Conservation (phyloP, 2,797 vertebrate species). For the Pangasius larnaudii region DNA sequence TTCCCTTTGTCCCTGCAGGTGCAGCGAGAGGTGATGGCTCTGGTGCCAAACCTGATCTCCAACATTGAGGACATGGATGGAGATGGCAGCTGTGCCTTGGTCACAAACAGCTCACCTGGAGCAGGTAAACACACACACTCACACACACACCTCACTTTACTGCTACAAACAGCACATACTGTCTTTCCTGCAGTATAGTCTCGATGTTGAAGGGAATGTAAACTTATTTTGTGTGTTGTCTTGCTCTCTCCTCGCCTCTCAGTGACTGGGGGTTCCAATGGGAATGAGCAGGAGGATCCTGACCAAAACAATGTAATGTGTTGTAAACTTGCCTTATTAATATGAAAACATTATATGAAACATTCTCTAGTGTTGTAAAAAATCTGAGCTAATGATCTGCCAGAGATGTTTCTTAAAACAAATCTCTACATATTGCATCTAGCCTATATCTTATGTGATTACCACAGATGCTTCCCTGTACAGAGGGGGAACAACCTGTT, state of each 20-base stretch:
- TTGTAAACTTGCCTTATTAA: neutral
- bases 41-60: constrained; percentile 63
- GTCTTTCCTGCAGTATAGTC: neutral
- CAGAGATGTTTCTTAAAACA: neutral
- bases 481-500: neutral
- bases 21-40: constrained; percentile 60
- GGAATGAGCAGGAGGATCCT: constrained; percentile 65
- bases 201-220: neutral
- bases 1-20: constrained; percentile 44
- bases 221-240: neutral
- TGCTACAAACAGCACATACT: neutral
- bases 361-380: neutral
- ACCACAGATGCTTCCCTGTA: neutral
- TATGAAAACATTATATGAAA: neutral
- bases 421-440: neutral
- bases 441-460: neutral
- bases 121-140: constrained; percentile 42
- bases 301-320: constrained; percentile 58
- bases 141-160: constrained; percentile 2
- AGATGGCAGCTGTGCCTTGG: constrained; percentile 51
- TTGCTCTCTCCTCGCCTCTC: constrained; percentile 1
- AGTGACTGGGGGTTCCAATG: constrained; percentile 63
- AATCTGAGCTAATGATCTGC: neutral
- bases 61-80: constrained; percentile 60
- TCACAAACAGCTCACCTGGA: constrained; percentile 53